Evolutionary conservation across 2,797 vertebrate species (phyloP).

Genomic region (Lycodopsis pacificus): DNA sequence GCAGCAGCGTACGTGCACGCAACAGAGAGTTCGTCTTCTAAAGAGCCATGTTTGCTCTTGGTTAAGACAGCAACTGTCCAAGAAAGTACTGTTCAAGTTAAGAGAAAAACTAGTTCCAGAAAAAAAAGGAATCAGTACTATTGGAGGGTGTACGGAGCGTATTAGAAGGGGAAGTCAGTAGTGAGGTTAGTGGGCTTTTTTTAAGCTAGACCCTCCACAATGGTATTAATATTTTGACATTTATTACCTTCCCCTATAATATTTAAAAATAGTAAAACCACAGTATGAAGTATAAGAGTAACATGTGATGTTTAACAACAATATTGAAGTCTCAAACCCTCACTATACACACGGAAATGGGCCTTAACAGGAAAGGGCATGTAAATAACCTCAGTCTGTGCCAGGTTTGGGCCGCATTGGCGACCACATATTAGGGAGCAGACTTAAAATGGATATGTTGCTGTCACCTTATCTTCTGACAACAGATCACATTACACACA

Average conservation of each 20-base stretch:
- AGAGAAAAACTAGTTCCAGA: background rate
- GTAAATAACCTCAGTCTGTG: slow-evolving; percentile 45
- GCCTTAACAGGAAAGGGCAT: slow-evolving; percentile 29
- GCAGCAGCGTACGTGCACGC: slow-evolving; percentile 22
- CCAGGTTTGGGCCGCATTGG: slow-evolving; percentile 26
- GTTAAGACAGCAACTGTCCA: slow-evolving; percentile 5
- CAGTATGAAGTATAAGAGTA: slow-evolving; percentile 25
- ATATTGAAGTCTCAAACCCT: slow-evolving; percentile 31
- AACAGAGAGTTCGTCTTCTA: slow-evolving; percentile 16
- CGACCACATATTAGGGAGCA: slow-evolving; percentile 47
- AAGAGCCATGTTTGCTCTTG: slow-evolving; percentile 16
- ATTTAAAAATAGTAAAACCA: slow-evolving; percentile 46
- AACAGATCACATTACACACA: slow-evolving; percentile 63
- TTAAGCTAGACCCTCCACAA: background rate
- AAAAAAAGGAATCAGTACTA: slow-evolving; percentile 7
- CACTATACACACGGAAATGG: background rate
- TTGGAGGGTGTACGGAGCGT: slow-evolving; percentile 9
- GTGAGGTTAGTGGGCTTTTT: slow-evolving; percentile 1
- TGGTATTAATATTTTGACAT: slow-evolving; percentile 42
- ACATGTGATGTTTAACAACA: slow-evolving; percentile 36
- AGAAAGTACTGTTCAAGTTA: background rate
- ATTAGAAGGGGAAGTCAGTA: slow-evolving; percentile 4
- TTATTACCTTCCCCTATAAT: slow-evolving; percentile 6
- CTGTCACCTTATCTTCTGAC: slow-evolving; percentile 72
- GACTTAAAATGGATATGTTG: slow-evolving; percentile 49